A percentile compares a stretch with the other conserved stretches of the same genome.
These are phyloP conservation scores for Bombus fervidus DNA, from an alignment of 1,140 invertebrate genomes.

Conservation along the genomic window DNA sequence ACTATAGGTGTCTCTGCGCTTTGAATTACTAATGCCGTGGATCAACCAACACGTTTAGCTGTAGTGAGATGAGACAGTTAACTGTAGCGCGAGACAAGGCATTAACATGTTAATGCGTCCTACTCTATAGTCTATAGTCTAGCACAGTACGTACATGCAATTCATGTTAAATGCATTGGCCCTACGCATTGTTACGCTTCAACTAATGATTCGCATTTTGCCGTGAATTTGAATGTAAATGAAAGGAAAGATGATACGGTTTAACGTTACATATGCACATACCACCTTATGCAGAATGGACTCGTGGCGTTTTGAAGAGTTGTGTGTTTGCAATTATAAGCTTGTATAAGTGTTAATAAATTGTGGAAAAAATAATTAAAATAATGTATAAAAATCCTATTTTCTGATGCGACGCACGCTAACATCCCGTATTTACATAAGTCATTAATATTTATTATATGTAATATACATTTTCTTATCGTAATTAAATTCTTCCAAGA, in stretches of 20 bases:
- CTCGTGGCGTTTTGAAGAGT: background rate
- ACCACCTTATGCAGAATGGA: too few relatives aligned
- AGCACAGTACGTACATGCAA: conserved; percentile 22
- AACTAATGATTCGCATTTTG: conserved; percentile 30
- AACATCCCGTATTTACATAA: too few relatives aligned
- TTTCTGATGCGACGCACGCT: background rate
- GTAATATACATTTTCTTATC: background rate
- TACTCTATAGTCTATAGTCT: conserved; percentile 20
- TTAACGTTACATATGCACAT: background rate
- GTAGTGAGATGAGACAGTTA: conserved; percentile 46
- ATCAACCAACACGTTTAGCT: conserved; percentile 45
- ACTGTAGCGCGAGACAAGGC: conserved; percentile 47
- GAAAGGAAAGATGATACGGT: conserved; percentile 31
- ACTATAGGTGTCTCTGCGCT: conserved; percentile 31
- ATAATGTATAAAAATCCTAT: background rate
- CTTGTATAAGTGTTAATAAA: background rate
- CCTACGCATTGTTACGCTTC: conserved; percentile 43
- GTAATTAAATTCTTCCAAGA: background rate
- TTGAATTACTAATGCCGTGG: conserved; percentile 51
- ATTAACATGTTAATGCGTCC: conserved; percentile 54
- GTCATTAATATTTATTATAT: conserved; percentile 3
- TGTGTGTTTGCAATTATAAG: background rate
- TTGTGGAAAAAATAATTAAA: background rate
- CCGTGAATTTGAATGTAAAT: conserved; percentile 43
- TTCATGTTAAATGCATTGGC: conserved; percentile 53